Conservation (phyloP, 2,797 vertebrate species). For the Chiloscyllium punctatum region DNA sequence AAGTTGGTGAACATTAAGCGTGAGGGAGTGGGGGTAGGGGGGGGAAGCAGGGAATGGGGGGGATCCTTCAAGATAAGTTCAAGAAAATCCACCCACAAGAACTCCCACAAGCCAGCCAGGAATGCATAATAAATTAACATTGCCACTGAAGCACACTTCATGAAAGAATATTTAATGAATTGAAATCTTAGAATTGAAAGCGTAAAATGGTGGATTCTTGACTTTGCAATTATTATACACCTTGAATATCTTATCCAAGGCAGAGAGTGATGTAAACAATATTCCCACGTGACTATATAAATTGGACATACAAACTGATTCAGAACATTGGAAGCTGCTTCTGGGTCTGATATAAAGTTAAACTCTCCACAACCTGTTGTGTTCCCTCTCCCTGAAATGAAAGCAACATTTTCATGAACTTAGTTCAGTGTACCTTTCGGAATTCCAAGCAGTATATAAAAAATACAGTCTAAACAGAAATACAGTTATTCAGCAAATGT, state of each 20-base stretch:
- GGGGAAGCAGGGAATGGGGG: no score
- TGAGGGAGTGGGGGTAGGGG: no score
- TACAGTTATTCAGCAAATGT: neutral
- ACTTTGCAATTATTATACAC: neutral
- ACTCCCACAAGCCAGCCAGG: neutral
- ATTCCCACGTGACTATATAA: constrained; percentile 62
- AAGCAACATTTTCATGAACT: neutral
- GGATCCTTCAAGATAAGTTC: neutral
- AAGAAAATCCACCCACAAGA: neutral
- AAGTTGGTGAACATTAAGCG: neutral
- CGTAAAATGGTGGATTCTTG: neutral
- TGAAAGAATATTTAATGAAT: neutral
- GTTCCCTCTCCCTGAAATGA: constrained; percentile 61
- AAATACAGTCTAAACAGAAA: neutral
- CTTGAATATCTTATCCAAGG: constrained; percentile 57
- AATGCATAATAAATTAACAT: neutral
- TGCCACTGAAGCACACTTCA: neutral
- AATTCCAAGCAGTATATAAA: neutral
- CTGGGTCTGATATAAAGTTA: constrained; percentile 65
- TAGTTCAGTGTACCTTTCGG: neutral
- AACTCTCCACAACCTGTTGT: constrained; percentile 61
- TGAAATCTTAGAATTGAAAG: neutral
- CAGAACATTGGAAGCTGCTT: constrained; percentile 65
- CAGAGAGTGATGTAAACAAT: constrained; percentile 55
- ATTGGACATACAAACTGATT: constrained; percentile 63